phyloP scores from a whole-genome alignment of 2,113 vertebrate species.

The Puffinus mauretanicus region DNA sequence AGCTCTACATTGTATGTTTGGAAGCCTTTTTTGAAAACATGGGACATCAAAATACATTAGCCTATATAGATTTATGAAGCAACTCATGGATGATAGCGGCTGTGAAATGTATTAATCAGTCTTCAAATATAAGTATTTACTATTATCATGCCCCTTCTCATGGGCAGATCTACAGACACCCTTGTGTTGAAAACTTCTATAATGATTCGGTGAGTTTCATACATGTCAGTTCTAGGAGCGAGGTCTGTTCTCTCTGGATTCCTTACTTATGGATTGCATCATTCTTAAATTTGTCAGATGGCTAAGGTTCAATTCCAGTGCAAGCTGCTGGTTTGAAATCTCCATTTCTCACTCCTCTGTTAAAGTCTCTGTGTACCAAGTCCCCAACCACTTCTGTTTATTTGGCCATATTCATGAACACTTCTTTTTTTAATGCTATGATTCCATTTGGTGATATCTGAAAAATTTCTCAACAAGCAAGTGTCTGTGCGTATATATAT shows the following conservation, averaged over 20 bases:
- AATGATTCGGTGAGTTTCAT: not conserved
- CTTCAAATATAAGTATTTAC: not conserved
- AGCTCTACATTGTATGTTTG: not conserved
- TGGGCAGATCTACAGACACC: not conserved
- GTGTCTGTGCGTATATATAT: not conserved
- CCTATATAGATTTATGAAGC: not conserved
- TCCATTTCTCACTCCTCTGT: not conserved
- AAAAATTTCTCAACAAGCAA: not conserved
- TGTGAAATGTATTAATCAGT: not conserved
- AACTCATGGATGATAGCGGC: not conserved
- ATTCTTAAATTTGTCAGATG: slow-evolving; percentile 3
- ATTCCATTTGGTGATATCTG: not conserved
- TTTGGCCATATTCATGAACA: not conserved
- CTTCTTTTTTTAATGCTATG: not conserved
- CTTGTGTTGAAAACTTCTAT: not conserved
- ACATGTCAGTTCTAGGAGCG: not conserved
- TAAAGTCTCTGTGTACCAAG: not conserved
- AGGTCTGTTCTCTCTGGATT: not conserved
- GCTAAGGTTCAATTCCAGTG: not conserved
- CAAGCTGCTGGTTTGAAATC: not conserved
- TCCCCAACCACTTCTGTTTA: not conserved
- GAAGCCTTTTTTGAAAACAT: not conserved
- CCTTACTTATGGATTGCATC: not conserved
- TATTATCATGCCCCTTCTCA: not conserved
- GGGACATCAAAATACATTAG: not conserved